Conservation (phyloP, 1,140 invertebrate species). For the Sminthurinus signatus region DNA sequence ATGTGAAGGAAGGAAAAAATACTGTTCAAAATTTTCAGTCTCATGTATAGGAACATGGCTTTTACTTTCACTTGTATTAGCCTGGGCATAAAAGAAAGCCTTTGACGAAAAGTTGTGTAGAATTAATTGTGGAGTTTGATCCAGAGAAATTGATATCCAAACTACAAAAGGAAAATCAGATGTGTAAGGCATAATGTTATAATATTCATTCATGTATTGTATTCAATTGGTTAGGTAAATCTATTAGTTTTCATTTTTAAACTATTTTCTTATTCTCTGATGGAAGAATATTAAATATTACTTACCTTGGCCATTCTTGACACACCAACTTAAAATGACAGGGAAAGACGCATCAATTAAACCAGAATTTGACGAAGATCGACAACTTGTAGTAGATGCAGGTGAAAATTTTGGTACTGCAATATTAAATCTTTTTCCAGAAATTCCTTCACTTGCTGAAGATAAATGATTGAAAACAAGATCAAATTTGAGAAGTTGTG, state of each 20-base stretch:
- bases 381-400: neutral
- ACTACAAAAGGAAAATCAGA: too few species aligned
- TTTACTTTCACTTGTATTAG: neutral
- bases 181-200: too few species aligned
- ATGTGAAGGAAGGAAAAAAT: constrained; percentile 10
- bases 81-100: constrained; percentile 19
- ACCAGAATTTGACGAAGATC: too few species aligned
- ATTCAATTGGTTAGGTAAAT: too few species aligned
- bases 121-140: constrained; percentile 25
- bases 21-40: constrained; percentile 34
- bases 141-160: constrained; percentile 29
- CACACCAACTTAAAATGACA: constrained; percentile 25
- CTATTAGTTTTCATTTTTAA: too few species aligned
- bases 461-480: constrained; percentile 27
- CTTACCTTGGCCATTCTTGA: constrained; percentile 38
- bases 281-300: too few species aligned
- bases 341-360: constrained; percentile 7
- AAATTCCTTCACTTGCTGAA: constrained; percentile 16
- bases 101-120: constrained; percentile 20
- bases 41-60: constrained; percentile 7
- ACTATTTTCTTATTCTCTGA: too few species aligned
- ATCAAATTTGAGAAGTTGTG: constrained; percentile 31
- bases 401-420: constrained; percentile 25
- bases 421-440: constrained; percentile 20
- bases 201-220: too few species aligned